These are phyloP conservation scores for Chironomus striatipennis DNA, from an alignment of 1,140 invertebrate genomes.

Conservation along the genomic window DNA sequence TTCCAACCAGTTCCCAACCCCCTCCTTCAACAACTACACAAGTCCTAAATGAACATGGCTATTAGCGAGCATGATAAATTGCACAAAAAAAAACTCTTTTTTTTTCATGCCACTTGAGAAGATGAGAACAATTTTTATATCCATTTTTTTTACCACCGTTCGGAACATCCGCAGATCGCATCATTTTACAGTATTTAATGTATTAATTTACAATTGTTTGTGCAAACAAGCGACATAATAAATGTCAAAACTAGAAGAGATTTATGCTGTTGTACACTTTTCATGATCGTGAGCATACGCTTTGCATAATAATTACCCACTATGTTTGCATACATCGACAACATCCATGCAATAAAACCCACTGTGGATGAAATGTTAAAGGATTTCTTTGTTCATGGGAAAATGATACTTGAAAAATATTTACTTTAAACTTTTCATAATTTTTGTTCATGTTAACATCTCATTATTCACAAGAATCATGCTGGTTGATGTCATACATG, in stretches of 20 bases:
- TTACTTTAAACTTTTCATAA: neutral
- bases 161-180: neutral
- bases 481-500: too few relatives aligned
- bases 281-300: neutral
- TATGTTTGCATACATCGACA: neutral
- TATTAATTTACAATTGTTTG: conserved; percentile 15
- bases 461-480: neutral
- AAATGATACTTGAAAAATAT: neutral
- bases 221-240: conserved; percentile 1
- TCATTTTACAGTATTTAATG: conserved; percentile 14
- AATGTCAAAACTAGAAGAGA: conserved; percentile 13
- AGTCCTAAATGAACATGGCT: neutral
- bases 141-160: neutral
- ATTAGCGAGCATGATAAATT: conserved; percentile 13
- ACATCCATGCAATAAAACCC: neutral
- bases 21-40: too few relatives aligned
- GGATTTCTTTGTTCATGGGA: neutral
- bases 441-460: neutral
- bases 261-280: neutral
- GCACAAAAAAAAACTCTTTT: neutral
- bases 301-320: conserved; percentile 13
- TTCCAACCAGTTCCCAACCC: too few relatives aligned
- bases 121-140: neutral
- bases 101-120: neutral
- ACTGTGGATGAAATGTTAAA: neutral